Conservation (phyloP, 2,113 vertebrate species). For the Lepus europaeus region DNA sequence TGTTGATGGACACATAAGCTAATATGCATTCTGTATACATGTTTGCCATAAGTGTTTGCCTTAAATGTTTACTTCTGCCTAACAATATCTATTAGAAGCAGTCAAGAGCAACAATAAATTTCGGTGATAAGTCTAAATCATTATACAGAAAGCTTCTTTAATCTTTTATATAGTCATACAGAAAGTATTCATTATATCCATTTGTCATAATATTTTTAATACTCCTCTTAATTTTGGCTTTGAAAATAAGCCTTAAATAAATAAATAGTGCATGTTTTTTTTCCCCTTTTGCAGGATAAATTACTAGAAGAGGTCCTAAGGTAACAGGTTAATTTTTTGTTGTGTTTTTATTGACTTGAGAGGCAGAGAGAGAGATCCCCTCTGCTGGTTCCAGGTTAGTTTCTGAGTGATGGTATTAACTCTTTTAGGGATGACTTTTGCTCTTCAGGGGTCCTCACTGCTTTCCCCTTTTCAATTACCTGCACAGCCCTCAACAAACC, state of each 20-base stretch:
- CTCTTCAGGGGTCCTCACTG: not conserved
- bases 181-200: not conserved
- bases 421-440: conserved; percentile 57
- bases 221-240: conserved; percentile 7
- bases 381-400: not conserved
- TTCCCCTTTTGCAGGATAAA: not conserved
- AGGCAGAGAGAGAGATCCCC: too few species aligned
- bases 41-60: not conserved
- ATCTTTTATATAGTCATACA: conserved; percentile 22
- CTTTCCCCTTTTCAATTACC: conserved; percentile 78
- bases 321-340: conserved; percentile 33
- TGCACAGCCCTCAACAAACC: conserved; percentile 81
- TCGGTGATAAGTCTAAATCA: not conserved
- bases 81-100: conserved; percentile 28
- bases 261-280: not conserved
- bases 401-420: conserved; percentile 50
- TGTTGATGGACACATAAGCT: conserved; percentile 11
- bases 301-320: not conserved
- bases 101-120: conserved; percentile 39
- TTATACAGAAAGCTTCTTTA: conserved; percentile 33
- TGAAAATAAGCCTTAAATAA: conserved; percentile 46
- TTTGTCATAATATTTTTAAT: conserved; percentile 50
- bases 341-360: not conserved
- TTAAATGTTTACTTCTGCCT: conserved; percentile 14
- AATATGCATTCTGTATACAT: not conserved